Evolutionary conservation across 2,888 invertebrate genomes (phyloP).

Genomic region (Drosophila macrospina): DNA sequence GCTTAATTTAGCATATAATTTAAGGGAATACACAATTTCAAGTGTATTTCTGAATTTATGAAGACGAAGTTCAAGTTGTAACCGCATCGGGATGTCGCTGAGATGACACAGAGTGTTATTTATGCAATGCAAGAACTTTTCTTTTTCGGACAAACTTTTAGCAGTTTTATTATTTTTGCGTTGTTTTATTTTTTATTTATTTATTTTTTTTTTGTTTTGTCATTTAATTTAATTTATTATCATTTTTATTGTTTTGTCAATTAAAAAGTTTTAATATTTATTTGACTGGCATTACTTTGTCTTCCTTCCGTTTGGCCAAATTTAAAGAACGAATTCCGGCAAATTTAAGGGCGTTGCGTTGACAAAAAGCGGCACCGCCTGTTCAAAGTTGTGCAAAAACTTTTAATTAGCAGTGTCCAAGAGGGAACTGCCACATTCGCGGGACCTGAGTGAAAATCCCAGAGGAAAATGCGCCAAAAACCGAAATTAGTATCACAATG

Average conservation of each 20-base stretch:
- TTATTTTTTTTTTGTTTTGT: conserved; percentile 17
- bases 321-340: conserved; percentile 36
- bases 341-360: conserved; percentile 43
- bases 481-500: conserved; percentile 3
- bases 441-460: conserved; percentile 18
- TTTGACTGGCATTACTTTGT: conserved; percentile 21
- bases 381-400: conserved; percentile 63
- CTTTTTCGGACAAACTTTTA: not conserved
- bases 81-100: not conserved
- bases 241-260: conserved; percentile 76
- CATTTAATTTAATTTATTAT: conserved; percentile 71
- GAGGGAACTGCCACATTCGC: conserved; percentile 14
- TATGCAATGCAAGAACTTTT: conserved; percentile 24
- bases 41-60: not conserved
- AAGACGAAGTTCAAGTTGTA: conserved; percentile 2
- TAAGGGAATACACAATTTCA: not conserved
- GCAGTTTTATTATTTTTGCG: too few species aligned
- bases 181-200: not conserved
- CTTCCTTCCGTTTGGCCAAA: conserved; percentile 25
- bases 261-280: conserved; percentile 75
- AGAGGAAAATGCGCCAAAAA: conserved; percentile 23
- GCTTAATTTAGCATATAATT: conserved; percentile 14
- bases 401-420: conserved; percentile 73
- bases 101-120: conserved; percentile 8
- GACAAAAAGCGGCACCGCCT: conserved; percentile 39